phyloP scores from a whole-genome alignment of 2,888 invertebrate genomes.

The Diarsia mendica region DNA sequence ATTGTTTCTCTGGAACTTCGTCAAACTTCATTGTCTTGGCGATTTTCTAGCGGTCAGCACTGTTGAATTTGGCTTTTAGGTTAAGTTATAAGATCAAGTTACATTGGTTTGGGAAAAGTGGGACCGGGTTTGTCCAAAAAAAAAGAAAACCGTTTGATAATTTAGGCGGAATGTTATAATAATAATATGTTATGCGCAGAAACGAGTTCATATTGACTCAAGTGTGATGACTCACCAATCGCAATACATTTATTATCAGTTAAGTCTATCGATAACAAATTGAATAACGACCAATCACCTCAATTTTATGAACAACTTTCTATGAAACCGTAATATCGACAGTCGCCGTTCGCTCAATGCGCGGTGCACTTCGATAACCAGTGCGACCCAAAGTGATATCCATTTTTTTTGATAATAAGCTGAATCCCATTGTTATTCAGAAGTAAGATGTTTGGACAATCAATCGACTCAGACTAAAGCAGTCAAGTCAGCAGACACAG shows the following conservation, averaged over 20 bases:
- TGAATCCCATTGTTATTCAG: neutral
- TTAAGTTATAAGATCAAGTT: neutral
- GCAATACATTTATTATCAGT: neutral
- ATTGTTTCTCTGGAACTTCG: neutral
- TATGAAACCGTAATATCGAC: neutral
- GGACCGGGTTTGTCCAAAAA: neutral
- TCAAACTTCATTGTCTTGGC: neutral
- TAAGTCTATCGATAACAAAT: slow-evolving; percentile 5
- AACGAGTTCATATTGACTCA: neutral
- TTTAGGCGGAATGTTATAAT: neutral
- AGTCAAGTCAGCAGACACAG: neutral
- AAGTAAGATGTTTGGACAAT: too few species aligned
- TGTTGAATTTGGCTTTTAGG: neutral
- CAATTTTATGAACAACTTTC: neutral
- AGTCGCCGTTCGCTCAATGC: slow-evolving; percentile 1
- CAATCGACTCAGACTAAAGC: neutral
- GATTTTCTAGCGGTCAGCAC: neutral
- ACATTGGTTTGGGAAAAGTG: neutral
- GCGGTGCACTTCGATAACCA: neutral
- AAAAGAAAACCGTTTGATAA: neutral
- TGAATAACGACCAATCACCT: neutral
- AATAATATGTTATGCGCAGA: neutral
- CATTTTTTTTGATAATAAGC: neutral
- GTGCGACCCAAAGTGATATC: neutral
- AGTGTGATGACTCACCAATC: neutral